These are phyloP conservation scores for Poeciliopsis presidionis DNA, from an alignment of 2,797 vertebrate species.

Conservation along the genomic window DNA sequence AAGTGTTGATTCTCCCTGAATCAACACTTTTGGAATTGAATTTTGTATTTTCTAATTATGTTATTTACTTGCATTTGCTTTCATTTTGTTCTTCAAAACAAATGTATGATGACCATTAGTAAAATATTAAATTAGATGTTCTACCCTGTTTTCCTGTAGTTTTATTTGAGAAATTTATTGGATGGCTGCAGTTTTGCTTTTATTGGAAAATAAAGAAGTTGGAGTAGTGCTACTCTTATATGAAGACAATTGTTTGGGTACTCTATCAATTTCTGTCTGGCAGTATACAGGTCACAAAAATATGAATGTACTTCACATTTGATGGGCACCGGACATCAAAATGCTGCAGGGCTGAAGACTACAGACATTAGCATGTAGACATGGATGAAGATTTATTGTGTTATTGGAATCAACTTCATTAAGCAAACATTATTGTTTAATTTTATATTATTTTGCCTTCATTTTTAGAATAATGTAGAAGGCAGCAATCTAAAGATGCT, in stretches of 20 bases:
- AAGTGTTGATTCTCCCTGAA: too few species aligned
- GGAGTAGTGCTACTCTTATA: neutral
- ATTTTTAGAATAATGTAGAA: neutral
- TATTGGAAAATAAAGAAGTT: neutral
- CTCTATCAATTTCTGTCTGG: neutral
- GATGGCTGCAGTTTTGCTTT: neutral
- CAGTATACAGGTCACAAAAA: neutral
- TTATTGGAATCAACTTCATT: neutral
- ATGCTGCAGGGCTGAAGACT: neutral
- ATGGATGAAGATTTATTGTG: neutral
- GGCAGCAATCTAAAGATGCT: neutral
- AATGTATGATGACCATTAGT: too few species aligned
- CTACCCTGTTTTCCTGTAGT: neutral
- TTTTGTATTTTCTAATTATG: too few species aligned
- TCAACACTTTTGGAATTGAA: too few species aligned
- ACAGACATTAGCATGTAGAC: neutral
- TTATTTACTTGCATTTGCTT: too few species aligned
- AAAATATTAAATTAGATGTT: slow-evolving; percentile 1
- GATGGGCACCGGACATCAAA: neutral
- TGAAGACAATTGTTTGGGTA: neutral
- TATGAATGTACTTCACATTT: too few species aligned
- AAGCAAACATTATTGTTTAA: neutral
- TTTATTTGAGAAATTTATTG: too few species aligned
- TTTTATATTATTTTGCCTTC: neutral
- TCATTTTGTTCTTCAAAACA: too few species aligned